Evolutionary conservation across 2,797 vertebrate species (phyloP), one percentile per base, ranked within the genome.

Genomic region (Microhierax caerulescens): DNA sequence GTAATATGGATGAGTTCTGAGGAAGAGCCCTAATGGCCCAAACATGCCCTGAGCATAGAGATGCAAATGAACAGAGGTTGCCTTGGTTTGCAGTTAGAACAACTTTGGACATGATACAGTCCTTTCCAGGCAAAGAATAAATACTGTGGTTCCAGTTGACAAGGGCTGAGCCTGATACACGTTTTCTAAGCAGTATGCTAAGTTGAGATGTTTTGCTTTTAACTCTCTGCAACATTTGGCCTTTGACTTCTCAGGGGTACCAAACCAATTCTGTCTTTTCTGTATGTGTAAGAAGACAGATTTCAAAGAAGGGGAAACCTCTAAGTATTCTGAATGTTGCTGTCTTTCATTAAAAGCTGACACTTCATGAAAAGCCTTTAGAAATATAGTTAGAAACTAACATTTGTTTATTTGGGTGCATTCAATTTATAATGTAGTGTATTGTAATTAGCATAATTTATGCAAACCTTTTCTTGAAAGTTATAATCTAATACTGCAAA

Each of bases 331-430:
- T 59, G 41, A 65, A 56, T 76, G 8, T 13, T 64, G 45, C 9
- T 87, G 2, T 28, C 37, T 27, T 67, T 87, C 27, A 59, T 81
- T 72, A 65, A 92, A 82, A 73, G 13, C 24, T 70, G 27, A 87
- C 68, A 64, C 53, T 65, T 76, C 53, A 72, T 77, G 11, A 60
- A 68, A 10, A 68, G 0, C 2, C 17, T 43, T 74, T 88, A 72
- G 59, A 83, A 57, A 4, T 34, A 37, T 53, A 50, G 16, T 53
- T 48, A 59, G 16, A 90, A 80, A 30, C 10, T 9, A 27, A 24
- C 1, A 4, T 41, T n/a, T 61, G 59, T 64, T 59, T n/a, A 39
- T 61, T 24, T 0, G 2, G 2, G 3, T 37, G n/a, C 16, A 32
- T 41, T 61, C 5, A 34, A 6, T 86, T 63, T 53, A 60, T 7